phyloP scores from a whole-genome alignment of 2,797 vertebrate genomes.

The Emydoidea blandingii region DNA sequence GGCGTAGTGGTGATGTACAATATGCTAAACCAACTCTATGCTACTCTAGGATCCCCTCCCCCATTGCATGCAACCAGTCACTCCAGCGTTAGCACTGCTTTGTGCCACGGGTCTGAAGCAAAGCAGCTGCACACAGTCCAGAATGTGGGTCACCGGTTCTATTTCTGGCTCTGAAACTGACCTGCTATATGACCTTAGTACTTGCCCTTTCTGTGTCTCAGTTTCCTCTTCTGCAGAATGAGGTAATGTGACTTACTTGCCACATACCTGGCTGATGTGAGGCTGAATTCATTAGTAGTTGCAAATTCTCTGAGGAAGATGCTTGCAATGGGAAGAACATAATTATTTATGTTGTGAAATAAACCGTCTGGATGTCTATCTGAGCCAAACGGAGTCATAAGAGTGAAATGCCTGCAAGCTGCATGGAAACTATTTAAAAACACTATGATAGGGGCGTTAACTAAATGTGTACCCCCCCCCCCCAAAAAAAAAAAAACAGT shows the following conservation, averaged over 20 bases:
- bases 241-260: neutral
- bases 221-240: neutral
- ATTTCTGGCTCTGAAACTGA: neutral
- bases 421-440: neutral
- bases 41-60: neutral
- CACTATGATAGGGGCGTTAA: too few relatives aligned
- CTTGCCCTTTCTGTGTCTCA: neutral
- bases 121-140: neutral
- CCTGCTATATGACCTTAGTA: neutral
- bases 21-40: neutral
- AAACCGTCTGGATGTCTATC: neutral
- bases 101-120: neutral
- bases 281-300: neutral
- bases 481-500: too few relatives aligned
- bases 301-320: neutral
- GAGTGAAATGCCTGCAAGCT: neutral
- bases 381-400: neutral
- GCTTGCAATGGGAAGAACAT: neutral
- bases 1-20: neutral
- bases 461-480: too few relatives aligned
- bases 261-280: neutral
- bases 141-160: neutral
- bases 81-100: neutral
- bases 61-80: neutral
- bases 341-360: neutral